These are phyloP conservation scores for Ectemnius continuus DNA, from an alignment of 2,888 invertebrate species.

Conservation along the genomic window DNA sequence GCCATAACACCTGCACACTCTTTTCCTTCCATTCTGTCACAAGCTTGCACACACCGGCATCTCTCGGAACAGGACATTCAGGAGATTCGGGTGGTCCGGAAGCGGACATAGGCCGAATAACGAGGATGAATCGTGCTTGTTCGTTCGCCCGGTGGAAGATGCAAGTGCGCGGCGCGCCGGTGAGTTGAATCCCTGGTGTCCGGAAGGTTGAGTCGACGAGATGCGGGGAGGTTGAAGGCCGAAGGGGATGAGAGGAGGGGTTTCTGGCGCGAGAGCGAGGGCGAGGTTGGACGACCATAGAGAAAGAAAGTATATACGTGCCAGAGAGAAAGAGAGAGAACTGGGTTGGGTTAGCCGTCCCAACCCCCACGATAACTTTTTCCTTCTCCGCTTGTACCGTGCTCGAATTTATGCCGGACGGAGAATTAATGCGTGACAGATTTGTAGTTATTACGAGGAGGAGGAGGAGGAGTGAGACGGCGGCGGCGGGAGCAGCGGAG, in stretches of 20 bases:
- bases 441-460: slow-evolving; percentile 76
- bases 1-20: too few species aligned
- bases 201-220: slow-evolving; percentile 18
- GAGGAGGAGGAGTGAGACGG: slow-evolving; percentile 43
- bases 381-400: slow-evolving; percentile 70
- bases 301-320: too few species aligned
- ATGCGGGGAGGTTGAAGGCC: slow-evolving; percentile 25
- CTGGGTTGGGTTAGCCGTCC: slow-evolving; percentile 41
- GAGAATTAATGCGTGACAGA: slow-evolving; percentile 78
- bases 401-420: slow-evolving; percentile 76
- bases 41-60: too few species aligned
- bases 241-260: slow-evolving; percentile 25
- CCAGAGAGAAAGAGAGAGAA: too few species aligned
- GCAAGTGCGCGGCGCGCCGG: slow-evolving; percentile 22
- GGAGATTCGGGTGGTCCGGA: too few species aligned
- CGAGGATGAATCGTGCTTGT: too few species aligned
- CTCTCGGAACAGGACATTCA: too few species aligned
- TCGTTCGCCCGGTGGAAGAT: too few species aligned
- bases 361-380: slow-evolving; percentile 71
- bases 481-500: background rate
- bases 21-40: too few species aligned
- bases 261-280: too few species aligned
- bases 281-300: too few species aligned
- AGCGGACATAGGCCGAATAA: too few species aligned
- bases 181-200: slow-evolving; percentile 43